Evolutionary conservation across 2,113 vertebrate species (phyloP), one percentile per base, ranked within the genome.

Genomic region (Chitala chitala): DNA sequence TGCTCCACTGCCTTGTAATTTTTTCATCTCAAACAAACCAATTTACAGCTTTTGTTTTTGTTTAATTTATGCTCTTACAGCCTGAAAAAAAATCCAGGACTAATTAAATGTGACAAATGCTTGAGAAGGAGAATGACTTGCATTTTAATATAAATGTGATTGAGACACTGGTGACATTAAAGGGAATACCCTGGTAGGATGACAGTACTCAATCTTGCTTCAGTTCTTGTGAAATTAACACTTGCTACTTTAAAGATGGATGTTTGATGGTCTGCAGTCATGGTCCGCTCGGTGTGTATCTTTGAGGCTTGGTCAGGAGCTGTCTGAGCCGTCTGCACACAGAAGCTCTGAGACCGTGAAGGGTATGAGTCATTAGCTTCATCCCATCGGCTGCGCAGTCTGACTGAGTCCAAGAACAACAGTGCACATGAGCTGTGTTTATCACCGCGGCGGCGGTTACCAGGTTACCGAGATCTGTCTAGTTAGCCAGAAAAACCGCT

Each of bases 391-490:
- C 12, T n/a, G 51, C 42, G 38, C 4, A 69, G 17, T 7, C 4
- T 6, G 24, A 29, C n/a, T 4, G 5, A 6, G 26, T 61, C 74
- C 74, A 71, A 75, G 74, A 61, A 26, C 33, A 70, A 63, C 42
- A 63, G 15, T 8, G 20, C 29, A 1, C 42, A 33, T 10, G 20
- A 58, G 40, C 54, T 26, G 12, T 75, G 74, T 71, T 71, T 71
- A 70, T 63, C 68, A 59, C 54, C 51, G 50, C 29, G 42, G 66
- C 65, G 22, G 64, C 55, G 44, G 71, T 75, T 59, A 75, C 74
- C 74, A 70, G 55, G 74, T 75, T 75, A 59, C 74, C 29, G 10
- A 48, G 54, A 70, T 59, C 51, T 70, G 40, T 4, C 53, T 70
- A 42, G 65, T 75, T 75, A 75, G 70, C 65, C 53, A 70, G 42